Base-by-base conservation (phyloP, 1,140 invertebrate genomes). In the Scaptomyza pallida region DNA sequence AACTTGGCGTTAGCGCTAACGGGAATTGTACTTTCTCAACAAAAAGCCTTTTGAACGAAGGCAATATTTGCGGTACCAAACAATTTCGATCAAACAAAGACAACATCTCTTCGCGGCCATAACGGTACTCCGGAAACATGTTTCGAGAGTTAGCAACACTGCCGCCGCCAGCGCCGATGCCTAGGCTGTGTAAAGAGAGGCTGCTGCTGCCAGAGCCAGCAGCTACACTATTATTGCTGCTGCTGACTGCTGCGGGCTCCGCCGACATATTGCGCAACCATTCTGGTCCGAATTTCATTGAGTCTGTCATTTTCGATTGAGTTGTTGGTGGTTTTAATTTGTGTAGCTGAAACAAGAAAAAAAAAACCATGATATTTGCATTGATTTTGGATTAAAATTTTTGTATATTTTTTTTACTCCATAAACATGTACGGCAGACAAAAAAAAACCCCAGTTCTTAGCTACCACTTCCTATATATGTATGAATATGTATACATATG, bases 91-190 rank as follows among this genome's bases (percentile, higher is more conserved):
- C 94, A 86, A 95, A 97, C 30, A 97, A 89, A 41, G 96, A 95
- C 61, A 98, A 91, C 96, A 98, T 97, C 89, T 98, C 97, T 92
- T 98, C 97, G 73, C 96, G 93, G 23, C 96, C 96, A 78, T 97
- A 97, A 63, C 94, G 88, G 47, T 89, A 91, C 64, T 91, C 90
- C 9, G 91, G 89, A 72, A 91, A 90, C 41, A 78, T 65, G 69
- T 82, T 89, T 16, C 79, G 85, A 10, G 68, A 74, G 8, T 8
- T 37, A 33, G 59, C 26, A 13, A 65, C 43, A 15, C 43, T n/a
- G 12, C 5, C 30, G n/a, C 33, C 41, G 13, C 10, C 23, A 21
- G 13, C 23, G 5, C 33, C 41, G 8, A 41, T 19, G 10, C 54
- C 48, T 35, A 44, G 21, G 50, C 30, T 75, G 52, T 80, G 74